Evolutionary conservation across 2,888 invertebrate species (phyloP).

Genomic region (Macrosiphum euphorbiae): DNA sequence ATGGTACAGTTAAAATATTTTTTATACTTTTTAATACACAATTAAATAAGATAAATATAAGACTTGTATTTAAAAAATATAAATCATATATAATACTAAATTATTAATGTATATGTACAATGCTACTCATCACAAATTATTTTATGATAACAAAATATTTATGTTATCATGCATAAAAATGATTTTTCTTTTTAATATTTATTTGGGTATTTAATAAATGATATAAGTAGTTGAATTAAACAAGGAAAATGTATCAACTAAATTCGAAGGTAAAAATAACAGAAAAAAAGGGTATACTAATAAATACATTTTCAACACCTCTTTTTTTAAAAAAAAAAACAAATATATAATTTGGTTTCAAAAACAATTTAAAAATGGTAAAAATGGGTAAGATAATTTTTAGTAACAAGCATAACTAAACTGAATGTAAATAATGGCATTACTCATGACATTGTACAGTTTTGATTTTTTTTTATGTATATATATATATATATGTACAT

Average conservation of each 20-base stretch:
- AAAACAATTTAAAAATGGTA: background rate
- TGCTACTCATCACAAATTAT: slow-evolving; percentile 13
- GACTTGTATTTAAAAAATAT: background rate
- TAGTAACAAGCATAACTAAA: slow-evolving; percentile 26
- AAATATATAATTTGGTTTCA: background rate
- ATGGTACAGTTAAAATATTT: background rate
- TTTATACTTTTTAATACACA: slow-evolving; percentile 2
- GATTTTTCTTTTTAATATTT: background rate
- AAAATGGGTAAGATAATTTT: background rate
- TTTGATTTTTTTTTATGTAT: slow-evolving; percentile 33
- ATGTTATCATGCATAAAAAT: background rate
- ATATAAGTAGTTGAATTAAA: background rate
- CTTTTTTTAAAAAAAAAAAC: background rate
- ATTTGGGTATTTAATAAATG: background rate
- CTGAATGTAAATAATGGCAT: background rate
- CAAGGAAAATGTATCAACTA: background rate
- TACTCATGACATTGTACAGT: background rate
- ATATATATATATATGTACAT: background rate
- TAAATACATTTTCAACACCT: background rate
- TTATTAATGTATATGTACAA: slow-evolving; percentile 7
- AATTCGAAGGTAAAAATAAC: background rate
- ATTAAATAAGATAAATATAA: background rate
- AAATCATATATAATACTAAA: slow-evolving; percentile 10
- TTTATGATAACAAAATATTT: slow-evolving; percentile 23
- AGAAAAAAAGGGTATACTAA: background rate